Percentiles rank a stretch among this genome's conserved stretches.
Evolutionary conservation across 2,797 vertebrate species (phyloP).

Genomic region (Catharus ustulatus): DNA sequence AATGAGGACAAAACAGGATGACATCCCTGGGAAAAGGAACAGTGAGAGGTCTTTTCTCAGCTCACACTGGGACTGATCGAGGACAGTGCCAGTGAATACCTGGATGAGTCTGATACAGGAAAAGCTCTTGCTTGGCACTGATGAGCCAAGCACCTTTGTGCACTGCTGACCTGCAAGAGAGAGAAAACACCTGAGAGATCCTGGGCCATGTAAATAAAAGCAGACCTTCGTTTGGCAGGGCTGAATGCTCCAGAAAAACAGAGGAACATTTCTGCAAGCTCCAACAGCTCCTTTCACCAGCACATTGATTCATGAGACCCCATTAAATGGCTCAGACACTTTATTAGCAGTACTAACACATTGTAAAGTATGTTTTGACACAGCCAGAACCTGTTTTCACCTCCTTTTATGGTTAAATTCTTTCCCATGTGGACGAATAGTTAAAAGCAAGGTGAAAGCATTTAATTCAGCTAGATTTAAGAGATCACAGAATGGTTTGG

Average conservation of each 20-base stretch:
- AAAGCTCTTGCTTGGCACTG: conserved; percentile 79
- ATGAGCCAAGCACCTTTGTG: conserved; percentile 76
- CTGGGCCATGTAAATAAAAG: background rate
- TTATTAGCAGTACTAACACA: background rate
- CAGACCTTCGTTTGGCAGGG: background rate
- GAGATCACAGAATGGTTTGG: background rate
- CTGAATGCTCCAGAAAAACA: background rate
- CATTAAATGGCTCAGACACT: background rate
- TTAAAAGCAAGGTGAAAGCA: background rate
- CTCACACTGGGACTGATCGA: accelerated
- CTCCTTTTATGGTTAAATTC: background rate
- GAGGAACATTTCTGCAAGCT: background rate
- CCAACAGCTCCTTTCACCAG: background rate
- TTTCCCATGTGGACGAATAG: background rate
- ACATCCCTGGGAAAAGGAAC: background rate
- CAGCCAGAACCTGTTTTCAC: background rate
- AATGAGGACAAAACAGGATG: background rate
- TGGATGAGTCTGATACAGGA: conserved; percentile 77
- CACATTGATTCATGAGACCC: background rate
- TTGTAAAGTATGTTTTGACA: background rate
- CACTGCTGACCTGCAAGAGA: conserved; percentile 70
- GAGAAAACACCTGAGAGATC: background rate
- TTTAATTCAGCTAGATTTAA: background rate
- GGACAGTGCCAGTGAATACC: conserved; percentile 20
- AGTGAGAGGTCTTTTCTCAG: background rate